Evolutionary conservation across 2,113 vertebrate genomes (phyloP), one percentile per base, ranked within the genome.

Genomic region (Solenodon paradoxus): DNA sequence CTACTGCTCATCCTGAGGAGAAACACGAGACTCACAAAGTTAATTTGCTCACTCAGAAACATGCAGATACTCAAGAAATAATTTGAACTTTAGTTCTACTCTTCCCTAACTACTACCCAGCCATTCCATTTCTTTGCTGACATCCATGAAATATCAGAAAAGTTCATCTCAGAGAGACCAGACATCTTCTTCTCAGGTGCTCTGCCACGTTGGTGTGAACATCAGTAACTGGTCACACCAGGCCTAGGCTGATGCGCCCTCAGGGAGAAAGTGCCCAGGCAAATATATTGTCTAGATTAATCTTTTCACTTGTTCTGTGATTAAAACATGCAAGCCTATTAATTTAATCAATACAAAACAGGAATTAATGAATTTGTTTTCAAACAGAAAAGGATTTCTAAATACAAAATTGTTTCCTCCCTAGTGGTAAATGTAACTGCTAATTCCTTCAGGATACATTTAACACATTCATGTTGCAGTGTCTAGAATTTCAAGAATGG

Each of bases 291-390:
- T 77, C 59, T 51, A 85, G 79, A 35, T 74, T 84, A 88, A 92
- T 71, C 66, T 93, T 88, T 77, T 40, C 7, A 49, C 49, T 79
- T 86, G 28, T 64, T 84, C 51, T 92, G n/a, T 93, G 80, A 88
- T n/a, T 28, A 84, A 64, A 95, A 71, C 10, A 83, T 79, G 69
- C 32, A 85, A 93, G 81, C 38, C 42, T 75, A 84, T 51, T 92
- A 42, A 78, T 80, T 95, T 83, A 83, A 78, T 91, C 77, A 95
- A 84, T 26, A 72, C 38, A 68, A 95, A 95, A 80, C 6, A 90
- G 63, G 10, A 90, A 94, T 57, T 59, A 84, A 72, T 85, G 16
- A 89, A 71, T 28, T 53, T 88, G 16, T 19, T 78, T 94, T 83
- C 57, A 93, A 95, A 96, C 5, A 86, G 74, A 72, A 89, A 4